A percentile compares a stretch with the other conserved stretches of the same genome.
Conservation (phyloP, 2,113 vertebrate genomes). For the Hypanus sabinus region DNA sequence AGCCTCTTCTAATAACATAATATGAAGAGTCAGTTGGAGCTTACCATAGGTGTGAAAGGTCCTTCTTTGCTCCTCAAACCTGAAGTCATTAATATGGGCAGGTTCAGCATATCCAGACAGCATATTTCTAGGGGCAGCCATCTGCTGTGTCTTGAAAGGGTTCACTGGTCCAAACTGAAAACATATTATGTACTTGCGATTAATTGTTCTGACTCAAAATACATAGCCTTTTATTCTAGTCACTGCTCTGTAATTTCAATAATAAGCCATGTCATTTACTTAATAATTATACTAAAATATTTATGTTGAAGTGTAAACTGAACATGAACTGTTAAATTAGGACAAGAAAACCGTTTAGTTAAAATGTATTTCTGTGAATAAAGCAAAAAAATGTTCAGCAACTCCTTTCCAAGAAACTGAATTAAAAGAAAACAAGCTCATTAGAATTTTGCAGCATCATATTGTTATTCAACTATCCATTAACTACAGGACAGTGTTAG, state of each 20-base stretch:
- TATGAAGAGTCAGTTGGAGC: constrained; percentile 25
- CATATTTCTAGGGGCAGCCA: constrained; percentile 96
- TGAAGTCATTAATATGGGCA: constrained; percentile 94
- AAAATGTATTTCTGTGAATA: background rate
- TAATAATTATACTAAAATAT: background rate
- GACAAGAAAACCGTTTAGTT: background rate
- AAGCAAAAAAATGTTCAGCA: background rate
- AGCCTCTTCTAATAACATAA: background rate
- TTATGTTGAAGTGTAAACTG: background rate
- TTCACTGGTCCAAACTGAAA: constrained; percentile 88
- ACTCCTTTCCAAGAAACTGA: background rate
- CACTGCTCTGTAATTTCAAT: background rate
- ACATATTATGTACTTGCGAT: background rate
- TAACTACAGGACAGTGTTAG: background rate
- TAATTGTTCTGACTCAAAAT: constrained; percentile 5
- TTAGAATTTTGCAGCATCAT: background rate
- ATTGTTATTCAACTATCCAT: background rate
- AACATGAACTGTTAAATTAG: background rate
- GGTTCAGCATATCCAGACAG: constrained; percentile 92
- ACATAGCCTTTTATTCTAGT: background rate
- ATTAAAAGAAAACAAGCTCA: background rate
- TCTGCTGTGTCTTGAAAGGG: constrained; percentile 86
- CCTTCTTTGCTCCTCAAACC: constrained; percentile 96
- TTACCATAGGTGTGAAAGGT: constrained; percentile 92
- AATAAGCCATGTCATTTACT: background rate